Evolutionary conservation across 2,888 invertebrate species (phyloP).

Genomic region (Capitulum mitella): DNA sequence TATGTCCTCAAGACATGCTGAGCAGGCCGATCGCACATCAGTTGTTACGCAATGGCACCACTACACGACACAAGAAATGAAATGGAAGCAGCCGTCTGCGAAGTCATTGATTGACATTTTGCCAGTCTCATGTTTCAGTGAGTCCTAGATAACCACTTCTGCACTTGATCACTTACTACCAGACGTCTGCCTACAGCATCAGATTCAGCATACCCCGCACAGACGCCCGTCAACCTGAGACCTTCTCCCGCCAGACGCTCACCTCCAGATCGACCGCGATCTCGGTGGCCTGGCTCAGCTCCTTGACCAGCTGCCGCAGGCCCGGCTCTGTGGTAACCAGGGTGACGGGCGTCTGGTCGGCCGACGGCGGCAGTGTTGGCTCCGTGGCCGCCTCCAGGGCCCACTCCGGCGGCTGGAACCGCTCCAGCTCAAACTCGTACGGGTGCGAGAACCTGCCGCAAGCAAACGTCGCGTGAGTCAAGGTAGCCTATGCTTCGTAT

Average conservation of each 20-base stretch:
- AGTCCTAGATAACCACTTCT: too few species aligned
- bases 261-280: constrained; percentile 77
- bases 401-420: constrained; percentile 54
- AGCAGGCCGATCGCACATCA: too few species aligned
- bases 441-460: constrained; percentile 70
- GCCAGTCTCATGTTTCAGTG: too few species aligned
- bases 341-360: constrained; percentile 59
- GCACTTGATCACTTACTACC: background rate
- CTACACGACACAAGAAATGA: too few species aligned
- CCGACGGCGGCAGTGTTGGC: constrained; percentile 47
- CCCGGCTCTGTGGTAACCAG: constrained; percentile 59
- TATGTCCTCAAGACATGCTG: too few species aligned
- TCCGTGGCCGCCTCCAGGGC: constrained; percentile 44
- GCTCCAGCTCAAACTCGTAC: constrained; percentile 72
- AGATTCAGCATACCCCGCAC: too few species aligned
- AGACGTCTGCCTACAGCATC: background rate
- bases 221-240: too few species aligned
- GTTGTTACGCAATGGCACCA: too few species aligned
- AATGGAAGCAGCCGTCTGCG: too few species aligned
- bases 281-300: constrained; percentile 59
- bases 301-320: constrained; percentile 57
- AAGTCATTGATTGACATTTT: too few species aligned
- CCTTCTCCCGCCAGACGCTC: too few species aligned
- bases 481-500: background rate
- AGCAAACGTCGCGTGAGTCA: background rate